Conservation (phyloP, 92 coral and sea anemone genomes). For the Epizoanthus illoricatus region DNA sequence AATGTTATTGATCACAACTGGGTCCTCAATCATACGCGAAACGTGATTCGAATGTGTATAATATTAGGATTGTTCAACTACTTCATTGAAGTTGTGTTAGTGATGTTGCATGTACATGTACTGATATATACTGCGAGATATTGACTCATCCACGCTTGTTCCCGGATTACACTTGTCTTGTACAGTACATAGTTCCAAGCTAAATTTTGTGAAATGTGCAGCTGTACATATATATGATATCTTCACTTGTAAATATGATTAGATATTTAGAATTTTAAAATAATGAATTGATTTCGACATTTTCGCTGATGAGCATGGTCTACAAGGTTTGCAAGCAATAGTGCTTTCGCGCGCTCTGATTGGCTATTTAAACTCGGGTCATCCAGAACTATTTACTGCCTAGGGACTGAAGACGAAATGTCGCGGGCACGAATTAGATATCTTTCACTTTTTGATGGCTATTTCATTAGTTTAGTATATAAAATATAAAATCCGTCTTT, state of each 20-base stretch:
- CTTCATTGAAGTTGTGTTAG: not conserved
- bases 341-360: not conserved
- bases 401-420: too few relatives aligned
- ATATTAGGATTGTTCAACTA: not conserved
- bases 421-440: too few relatives aligned
- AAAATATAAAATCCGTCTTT: too few relatives aligned
- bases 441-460: too few relatives aligned
- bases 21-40: not conserved
- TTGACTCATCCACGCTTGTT: not conserved
- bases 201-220: not conserved
- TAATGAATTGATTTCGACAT: too few relatives aligned
- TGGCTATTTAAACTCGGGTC: too few relatives aligned
- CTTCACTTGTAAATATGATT: not conserved
- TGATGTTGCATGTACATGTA: not conserved
- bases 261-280: not conserved
- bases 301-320: too few relatives aligned
- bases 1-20: not conserved
- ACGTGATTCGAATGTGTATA: not conserved
- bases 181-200: not conserved
- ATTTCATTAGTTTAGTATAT: too few relatives aligned
- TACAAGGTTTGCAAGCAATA: not conserved
- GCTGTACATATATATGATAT: not conserved
- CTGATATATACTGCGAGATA: not conserved
- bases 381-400: too few relatives aligned
- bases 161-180: not conserved